Evolutionary conservation across 2,888 invertebrate genomes (phyloP).

Genomic region (Limenitis camilla): DNA sequence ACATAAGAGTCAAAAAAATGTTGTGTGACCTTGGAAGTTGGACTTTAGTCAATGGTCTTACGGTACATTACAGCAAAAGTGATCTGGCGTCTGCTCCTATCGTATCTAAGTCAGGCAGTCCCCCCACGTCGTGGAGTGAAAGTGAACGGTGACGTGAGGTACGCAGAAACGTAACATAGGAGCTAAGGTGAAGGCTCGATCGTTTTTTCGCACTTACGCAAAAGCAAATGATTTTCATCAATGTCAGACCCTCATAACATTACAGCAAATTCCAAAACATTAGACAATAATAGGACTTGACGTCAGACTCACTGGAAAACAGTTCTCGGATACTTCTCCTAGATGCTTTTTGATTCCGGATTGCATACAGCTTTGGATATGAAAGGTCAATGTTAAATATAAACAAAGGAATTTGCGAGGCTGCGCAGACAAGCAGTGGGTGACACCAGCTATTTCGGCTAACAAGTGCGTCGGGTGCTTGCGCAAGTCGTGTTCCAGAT

Average conservation of each 20-base stretch:
- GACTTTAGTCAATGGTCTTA: slow-evolving; percentile 35
- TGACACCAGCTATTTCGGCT: slow-evolving; percentile 19
- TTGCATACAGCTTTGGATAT: neutral
- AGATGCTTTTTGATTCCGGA: slow-evolving; percentile 6
- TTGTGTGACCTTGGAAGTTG: slow-evolving; percentile 28
- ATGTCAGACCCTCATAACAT: too few relatives aligned
- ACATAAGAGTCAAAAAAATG: slow-evolving; percentile 35
- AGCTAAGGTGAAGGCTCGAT: slow-evolving; percentile 54
- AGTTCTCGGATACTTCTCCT: neutral
- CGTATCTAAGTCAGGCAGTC: slow-evolving; percentile 38
- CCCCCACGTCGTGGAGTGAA: slow-evolving; percentile 52
- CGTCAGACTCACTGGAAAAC: too few relatives aligned
- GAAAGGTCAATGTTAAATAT: slow-evolving; percentile 23
- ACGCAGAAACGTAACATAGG: slow-evolving; percentile 59
- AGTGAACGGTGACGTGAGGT: slow-evolving; percentile 57
- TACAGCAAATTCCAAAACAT: too few relatives aligned
- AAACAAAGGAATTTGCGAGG: slow-evolving; percentile 22
- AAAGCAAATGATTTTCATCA: slow-evolving; percentile 1
- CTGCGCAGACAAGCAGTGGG: slow-evolving; percentile 16
- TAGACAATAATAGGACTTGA: too few relatives aligned
- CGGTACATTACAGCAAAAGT: slow-evolving; percentile 32
- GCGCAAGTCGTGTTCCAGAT: slow-evolving; percentile 47
- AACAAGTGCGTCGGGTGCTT: slow-evolving; percentile 17
- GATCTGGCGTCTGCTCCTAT: slow-evolving; percentile 28
- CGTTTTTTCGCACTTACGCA: slow-evolving; percentile 42